Conservation (phyloP, 2,888 invertebrate species). For the Erebia aethiops region DNA sequence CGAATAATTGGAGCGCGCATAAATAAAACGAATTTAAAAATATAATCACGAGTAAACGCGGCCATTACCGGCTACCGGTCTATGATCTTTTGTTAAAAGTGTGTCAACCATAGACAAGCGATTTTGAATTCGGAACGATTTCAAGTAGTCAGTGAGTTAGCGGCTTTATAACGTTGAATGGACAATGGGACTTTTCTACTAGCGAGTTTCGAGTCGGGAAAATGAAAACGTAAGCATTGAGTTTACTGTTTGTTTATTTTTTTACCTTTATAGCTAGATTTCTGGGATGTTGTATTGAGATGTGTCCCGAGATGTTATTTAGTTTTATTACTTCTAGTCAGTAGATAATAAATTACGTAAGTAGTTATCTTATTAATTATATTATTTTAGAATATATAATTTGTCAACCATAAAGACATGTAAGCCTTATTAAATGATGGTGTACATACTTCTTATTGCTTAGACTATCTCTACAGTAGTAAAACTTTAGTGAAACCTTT, state of each 20-base stretch:
- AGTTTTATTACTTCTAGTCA: not conserved
- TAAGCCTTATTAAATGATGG: too few species aligned
- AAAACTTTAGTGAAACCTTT: too few species aligned
- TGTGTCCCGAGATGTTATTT: not conserved
- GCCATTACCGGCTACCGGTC: conserved; percentile 25
- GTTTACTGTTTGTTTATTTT: conserved; percentile 15
- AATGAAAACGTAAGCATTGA: conserved; percentile 78
- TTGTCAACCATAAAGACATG: too few species aligned
- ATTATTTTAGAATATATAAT: too few species aligned
- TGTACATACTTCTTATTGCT: too few species aligned
- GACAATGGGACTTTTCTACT: conserved; percentile 68
- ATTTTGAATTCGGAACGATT: conserved; percentile 33
- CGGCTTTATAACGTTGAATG: conserved; percentile 53
- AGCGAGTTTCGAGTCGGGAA: conserved; percentile 72
- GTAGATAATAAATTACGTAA: too few species aligned
- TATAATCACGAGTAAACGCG: conserved; percentile 35
- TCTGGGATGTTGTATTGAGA: not conserved
- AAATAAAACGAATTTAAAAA: conserved; percentile 41
- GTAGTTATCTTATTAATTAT: not conserved
- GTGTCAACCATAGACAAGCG: conserved; percentile 34
- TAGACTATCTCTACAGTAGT: too few species aligned
- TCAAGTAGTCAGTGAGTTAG: conserved; percentile 54
- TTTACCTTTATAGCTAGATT: conserved; percentile 1
- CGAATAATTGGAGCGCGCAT: conserved; percentile 59
- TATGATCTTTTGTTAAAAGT: conserved; percentile 35